Percentiles rank a stretch among this genome's conserved stretches.
These are phyloP conservation scores for Galago senegalensis DNA, from an alignment of 2,797 vertebrate genomes.

Conservation along the genomic window DNA sequence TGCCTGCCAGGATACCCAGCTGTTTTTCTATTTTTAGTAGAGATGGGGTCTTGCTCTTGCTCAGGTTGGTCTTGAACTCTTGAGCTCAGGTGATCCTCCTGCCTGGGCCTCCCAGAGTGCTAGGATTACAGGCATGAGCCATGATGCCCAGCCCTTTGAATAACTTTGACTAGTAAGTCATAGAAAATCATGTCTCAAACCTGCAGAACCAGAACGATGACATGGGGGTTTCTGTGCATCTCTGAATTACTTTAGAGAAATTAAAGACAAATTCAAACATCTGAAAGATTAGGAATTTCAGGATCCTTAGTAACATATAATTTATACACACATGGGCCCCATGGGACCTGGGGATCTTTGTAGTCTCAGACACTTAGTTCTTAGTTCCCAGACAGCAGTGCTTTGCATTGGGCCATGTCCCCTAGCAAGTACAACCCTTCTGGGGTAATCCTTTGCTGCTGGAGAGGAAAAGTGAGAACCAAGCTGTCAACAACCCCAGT, in stretches of 20 bases:
- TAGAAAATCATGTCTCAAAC: constrained; percentile 4
- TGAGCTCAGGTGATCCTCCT: too few species aligned
- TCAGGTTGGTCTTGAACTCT: too few species aligned
- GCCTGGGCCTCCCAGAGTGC: too few species aligned
- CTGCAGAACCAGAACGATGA: not conserved
- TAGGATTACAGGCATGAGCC: too few species aligned
- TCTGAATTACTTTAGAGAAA: constrained; percentile 54
- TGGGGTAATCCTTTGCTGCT: not conserved
- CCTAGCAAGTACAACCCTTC: not conserved
- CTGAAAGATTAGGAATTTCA: not conserved
- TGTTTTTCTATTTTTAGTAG: too few species aligned
- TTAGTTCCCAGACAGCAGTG: not conserved
- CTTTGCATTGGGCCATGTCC: rapidly evolving
- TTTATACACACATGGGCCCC: not conserved
- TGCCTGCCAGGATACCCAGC: too few species aligned
- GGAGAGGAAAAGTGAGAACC: constrained; percentile 38
- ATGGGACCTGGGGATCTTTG: not conserved
- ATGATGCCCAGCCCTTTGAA: not conserved
- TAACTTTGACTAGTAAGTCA: not conserved
- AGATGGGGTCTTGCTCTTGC: too few species aligned
- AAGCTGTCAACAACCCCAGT: constrained; percentile 53
- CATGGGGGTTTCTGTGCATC: not conserved
- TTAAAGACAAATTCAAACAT: constrained; percentile 8
- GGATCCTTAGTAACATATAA: not conserved
- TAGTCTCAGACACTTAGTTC: not conserved